Evolutionary conservation across 2,113 vertebrate genomes (phyloP).

Genomic region (Pao palembangensis): DNA sequence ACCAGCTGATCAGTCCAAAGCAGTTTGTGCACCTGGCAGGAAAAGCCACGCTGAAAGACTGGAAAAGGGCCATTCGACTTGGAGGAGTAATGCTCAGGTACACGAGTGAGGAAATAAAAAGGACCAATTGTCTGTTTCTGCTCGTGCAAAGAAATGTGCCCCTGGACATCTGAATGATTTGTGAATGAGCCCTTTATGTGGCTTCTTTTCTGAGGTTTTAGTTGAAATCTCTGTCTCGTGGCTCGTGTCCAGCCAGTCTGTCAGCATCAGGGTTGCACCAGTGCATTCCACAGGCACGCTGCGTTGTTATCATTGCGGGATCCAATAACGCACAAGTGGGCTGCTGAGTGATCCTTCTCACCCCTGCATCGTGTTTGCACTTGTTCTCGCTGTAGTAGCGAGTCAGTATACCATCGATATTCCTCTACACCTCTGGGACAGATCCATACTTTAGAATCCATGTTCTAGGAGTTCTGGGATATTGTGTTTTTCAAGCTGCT

Average conservation of each 20-base stretch:
- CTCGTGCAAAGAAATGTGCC: too few species aligned
- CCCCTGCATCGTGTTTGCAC: constrained; percentile 50
- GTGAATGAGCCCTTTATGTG: not conserved
- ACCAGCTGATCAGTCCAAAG: constrained; percentile 93
- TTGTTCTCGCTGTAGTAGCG: constrained; percentile 40
- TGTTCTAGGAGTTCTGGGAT: constrained; percentile 1
- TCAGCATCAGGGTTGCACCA: constrained; percentile 22
- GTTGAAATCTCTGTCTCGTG: too few species aligned
- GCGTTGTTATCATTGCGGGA: constrained; percentile 29
- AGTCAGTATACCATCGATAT: constrained; percentile 29
- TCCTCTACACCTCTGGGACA: constrained; percentile 11
- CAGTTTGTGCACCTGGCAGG: constrained; percentile 95
- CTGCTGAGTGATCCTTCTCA: constrained; percentile 35
- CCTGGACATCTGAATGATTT: not conserved
- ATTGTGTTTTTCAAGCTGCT: constrained; percentile 22
- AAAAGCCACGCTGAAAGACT: constrained; percentile 93
- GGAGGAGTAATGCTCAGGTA: constrained; percentile 96
- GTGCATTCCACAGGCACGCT: constrained; percentile 54
- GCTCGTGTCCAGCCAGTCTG: constrained; percentile 17
- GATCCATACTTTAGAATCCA: constrained; percentile 6
- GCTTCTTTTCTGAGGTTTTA: too few species aligned
- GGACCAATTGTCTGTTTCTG: not conserved
- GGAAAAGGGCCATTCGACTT: constrained; percentile 94
- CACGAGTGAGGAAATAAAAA: not conserved
- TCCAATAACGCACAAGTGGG: constrained; percentile 38